phyloP scores from a whole-genome alignment of 2,888 invertebrate genomes.

The Torymus aiolomorphi region DNA sequence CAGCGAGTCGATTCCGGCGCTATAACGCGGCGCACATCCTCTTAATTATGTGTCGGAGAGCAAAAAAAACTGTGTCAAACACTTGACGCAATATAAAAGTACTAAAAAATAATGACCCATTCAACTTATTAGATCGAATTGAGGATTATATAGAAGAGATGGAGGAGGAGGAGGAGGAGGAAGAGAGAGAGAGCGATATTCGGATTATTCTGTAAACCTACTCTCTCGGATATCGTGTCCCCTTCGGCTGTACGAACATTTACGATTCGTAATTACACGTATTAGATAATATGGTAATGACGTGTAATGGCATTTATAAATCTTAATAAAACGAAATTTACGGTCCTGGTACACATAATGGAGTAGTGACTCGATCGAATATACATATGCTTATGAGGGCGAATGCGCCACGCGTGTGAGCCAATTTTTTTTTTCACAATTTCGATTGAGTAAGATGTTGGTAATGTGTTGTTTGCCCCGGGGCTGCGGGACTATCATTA shows the following conservation, averaged over 20 bases:
- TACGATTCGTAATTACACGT: conserved; percentile 41
- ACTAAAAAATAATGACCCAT: no score
- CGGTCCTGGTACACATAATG: neutral
- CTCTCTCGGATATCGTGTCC: neutral
- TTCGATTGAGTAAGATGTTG: conserved; percentile 15
- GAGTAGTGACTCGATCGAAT: neutral
- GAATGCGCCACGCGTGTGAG: neutral
- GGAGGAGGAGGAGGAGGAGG: neutral
- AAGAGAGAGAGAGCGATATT: neutral
- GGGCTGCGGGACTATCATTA: no score
- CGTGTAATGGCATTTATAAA: conserved; percentile 36
- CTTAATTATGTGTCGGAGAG: no score
- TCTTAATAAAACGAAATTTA: conserved; percentile 51
- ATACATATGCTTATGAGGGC: no score
- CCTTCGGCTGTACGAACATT: conserved; percentile 14
- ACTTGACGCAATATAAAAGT: neutral
- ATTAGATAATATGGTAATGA: conserved; percentile 47
- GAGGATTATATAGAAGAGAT: neutral
- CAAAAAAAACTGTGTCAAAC: neutral
- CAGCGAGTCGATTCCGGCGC: no score
- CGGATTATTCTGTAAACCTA: neutral
- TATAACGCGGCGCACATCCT: no score
- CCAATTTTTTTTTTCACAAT: neutral
- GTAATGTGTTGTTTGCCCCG: no score
- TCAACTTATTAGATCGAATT: no score